A percentile compares a stretch with the other conserved stretches of the same genome.
Conservation (phyloP, 2,113 vertebrate species). For the Tichodroma muraria region DNA sequence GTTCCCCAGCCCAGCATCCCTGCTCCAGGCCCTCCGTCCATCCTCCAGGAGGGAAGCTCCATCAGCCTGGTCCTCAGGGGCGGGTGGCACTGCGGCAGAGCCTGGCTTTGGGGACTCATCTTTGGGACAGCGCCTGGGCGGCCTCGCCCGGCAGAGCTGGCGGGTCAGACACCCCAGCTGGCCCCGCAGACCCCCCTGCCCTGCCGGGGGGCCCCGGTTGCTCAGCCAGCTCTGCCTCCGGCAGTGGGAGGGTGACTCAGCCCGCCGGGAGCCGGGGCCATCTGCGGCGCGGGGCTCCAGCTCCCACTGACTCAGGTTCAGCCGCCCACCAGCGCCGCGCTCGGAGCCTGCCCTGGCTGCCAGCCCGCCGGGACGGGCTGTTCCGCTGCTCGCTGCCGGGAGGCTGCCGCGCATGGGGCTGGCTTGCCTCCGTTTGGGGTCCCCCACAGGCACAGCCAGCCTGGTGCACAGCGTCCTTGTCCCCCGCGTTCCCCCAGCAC, state of each 20-base stretch:
- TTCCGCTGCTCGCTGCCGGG: fast-evolving
- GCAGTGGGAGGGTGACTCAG: neutral
- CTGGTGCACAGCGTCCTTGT: neutral
- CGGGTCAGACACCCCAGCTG: fast-evolving
- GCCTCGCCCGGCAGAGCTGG: neutral
- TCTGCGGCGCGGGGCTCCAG: neutral
- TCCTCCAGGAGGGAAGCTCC: neutral
- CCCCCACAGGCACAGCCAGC: neutral
- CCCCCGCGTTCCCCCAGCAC: neutral
- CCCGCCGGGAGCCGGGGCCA: neutral
- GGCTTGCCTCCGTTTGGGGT: neutral
- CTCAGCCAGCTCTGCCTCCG: neutral
- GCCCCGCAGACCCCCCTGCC: neutral
- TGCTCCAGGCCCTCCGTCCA: neutral
- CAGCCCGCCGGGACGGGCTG: neutral
- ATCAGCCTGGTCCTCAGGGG: neutral
- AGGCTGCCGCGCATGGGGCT: neutral
- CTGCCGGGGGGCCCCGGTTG: fast-evolving
- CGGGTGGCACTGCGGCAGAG: fast-evolving
- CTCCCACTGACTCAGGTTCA: neutral
- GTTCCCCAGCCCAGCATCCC: neutral
- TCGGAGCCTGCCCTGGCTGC: neutral
- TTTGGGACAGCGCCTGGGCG: neutral
- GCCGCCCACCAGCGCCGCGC: fast-evolving
- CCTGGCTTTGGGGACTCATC: neutral